These are phyloP conservation scores for Cichlasoma orientale DNA, from an alignment of 2,797 vertebrate species.

Conservation along the genomic window DNA sequence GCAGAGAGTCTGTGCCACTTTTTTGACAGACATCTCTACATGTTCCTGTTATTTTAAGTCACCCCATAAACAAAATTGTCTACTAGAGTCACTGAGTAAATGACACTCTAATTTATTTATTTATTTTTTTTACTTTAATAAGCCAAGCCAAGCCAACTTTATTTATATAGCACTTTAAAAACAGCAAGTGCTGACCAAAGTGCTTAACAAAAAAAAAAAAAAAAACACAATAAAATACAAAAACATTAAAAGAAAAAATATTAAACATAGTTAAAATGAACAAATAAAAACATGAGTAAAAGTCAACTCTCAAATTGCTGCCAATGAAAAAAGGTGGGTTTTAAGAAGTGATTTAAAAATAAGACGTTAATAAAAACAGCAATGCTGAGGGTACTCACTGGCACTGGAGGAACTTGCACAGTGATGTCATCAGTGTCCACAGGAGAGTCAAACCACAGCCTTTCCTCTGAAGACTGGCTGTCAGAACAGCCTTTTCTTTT, in stretches of 20 bases:
- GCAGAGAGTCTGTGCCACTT: not conserved
- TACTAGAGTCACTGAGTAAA: not conserved
- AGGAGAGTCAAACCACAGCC: slow-evolving; percentile 79
- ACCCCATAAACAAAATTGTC: not conserved
- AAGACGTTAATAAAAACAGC: not conserved
- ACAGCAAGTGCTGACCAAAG: too few species aligned
- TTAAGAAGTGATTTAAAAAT: too few species aligned
- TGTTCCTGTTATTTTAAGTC: not conserved
- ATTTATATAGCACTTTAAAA: too few species aligned
- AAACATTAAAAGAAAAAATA: too few species aligned
- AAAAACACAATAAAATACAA: too few species aligned
- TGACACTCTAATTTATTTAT: not conserved
- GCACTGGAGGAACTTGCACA: slow-evolving; percentile 86
- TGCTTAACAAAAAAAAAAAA: too few species aligned
- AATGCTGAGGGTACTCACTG: slow-evolving; percentile 61
- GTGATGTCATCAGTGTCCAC: slow-evolving; percentile 85
- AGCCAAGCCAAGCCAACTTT: too few species aligned
- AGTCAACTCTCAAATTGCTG: too few species aligned
- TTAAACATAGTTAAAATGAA: too few species aligned
- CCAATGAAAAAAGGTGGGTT: too few species aligned
- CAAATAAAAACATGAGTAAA: too few species aligned
- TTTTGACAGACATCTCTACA: not conserved
- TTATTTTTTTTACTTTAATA: not conserved
- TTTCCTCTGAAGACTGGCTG: slow-evolving; percentile 79
- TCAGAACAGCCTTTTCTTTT: slow-evolving; percentile 84